Evolutionary conservation across 2,113 vertebrate genomes (phyloP), one percentile per base, ranked within the genome.

Genomic region (Potamarius usumacintae): DNA sequence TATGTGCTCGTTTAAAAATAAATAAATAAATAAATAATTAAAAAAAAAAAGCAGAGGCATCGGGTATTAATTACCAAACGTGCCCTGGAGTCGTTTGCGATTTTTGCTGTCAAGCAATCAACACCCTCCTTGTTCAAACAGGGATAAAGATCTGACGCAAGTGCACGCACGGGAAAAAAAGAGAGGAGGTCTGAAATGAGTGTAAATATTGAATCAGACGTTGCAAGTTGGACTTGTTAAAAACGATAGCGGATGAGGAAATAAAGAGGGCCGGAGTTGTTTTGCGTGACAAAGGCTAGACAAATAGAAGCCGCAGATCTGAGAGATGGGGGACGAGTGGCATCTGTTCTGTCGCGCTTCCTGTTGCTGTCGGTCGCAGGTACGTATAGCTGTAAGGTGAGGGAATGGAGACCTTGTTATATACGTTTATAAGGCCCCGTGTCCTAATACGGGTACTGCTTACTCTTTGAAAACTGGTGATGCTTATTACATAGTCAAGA

Each of bases 1-100:
- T 95, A 94, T 94, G 93, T 93, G 95, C 96, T 97, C 96, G 96
- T 97, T 98, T 97, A 97, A 96, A 94, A 95, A 62, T 67, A 42
- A 71, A 69, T 52, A 77, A 62, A 1, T 7, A 62, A 62, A 20
- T 97, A 97, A 96, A 94, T 95, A 65, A n/a, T n/a, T n/a, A n/a
- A n/a, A 72, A 62, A 22, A 81, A 63, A n/a, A 25, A 71, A 30
- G 55, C 57, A 77, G 92, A 90, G 95, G 81, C 52, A 42, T 58
- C 34, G 57, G 53, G 67, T 58, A 57, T 87, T 95, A 95, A 95
- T 95, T 93, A 94, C 89, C 92, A 92, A 95, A 94, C 92, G 94
- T 93, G 94, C 92, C 94, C 94, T 85, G 83, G 92, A 94, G 94
- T 94, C 92, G 89, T 94, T 93, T 93, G 92, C 88, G 87, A 92